A percentile compares a stretch with the other conserved stretches of the same genome.
Conservation (phyloP, 2,797 vertebrate genomes). For the Chaetodon trifasciatus region DNA sequence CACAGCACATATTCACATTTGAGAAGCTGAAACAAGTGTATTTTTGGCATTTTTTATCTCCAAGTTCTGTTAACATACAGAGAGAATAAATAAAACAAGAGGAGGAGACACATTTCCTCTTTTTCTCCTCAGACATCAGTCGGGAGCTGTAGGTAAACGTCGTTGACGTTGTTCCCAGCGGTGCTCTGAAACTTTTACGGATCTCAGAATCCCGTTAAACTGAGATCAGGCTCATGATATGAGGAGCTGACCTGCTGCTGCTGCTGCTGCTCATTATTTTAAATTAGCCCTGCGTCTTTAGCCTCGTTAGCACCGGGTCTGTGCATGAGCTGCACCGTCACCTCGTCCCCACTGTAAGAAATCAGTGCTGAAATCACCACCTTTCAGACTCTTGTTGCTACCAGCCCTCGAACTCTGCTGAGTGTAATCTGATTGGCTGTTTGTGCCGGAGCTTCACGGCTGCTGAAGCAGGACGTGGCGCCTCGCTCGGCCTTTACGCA, state of each 20-base stretch:
- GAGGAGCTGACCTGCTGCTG: background rate
- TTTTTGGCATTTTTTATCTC: background rate
- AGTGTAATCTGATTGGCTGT: background rate
- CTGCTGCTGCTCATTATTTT: background rate
- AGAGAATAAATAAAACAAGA: too few relatives aligned
- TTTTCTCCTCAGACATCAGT: too few relatives aligned
- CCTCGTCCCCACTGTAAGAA: background rate
- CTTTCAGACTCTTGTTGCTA: background rate
- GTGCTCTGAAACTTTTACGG: background rate
- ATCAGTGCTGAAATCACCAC: background rate
- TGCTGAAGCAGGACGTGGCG: conserved; percentile 33
- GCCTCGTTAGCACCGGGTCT: background rate
- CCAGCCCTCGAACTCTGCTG: background rate
- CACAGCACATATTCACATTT: background rate
- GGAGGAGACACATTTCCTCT: too few relatives aligned
- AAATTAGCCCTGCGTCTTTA: background rate
- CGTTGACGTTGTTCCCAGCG: too few relatives aligned
- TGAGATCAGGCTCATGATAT: background rate
- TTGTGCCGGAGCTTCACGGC: background rate
- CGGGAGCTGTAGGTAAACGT: too few relatives aligned
- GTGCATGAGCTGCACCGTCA: background rate
- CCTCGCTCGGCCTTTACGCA: conserved; percentile 30
- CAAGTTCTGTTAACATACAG: too few relatives aligned
- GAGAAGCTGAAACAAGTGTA: background rate
- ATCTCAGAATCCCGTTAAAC: background rate